Evolutionary conservation across 2,797 vertebrate species (phyloP).

Genomic region (Sphenodon punctatus): DNA sequence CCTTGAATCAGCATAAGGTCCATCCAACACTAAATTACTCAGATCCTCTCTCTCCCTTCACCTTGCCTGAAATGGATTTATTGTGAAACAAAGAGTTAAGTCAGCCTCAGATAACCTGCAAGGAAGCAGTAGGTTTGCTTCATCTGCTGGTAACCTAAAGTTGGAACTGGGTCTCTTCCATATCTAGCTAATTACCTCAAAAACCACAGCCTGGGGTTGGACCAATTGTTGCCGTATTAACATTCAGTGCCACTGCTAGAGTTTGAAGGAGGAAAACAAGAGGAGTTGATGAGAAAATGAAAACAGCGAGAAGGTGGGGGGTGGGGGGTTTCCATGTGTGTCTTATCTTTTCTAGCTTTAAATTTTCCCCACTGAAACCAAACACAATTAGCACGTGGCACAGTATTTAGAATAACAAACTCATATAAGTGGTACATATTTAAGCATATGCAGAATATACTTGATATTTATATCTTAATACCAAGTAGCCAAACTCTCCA

Average conservation of each 20-base stretch:
- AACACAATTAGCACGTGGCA: background rate
- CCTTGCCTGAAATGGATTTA: background rate
- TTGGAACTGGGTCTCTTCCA: background rate
- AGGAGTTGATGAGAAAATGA: background rate
- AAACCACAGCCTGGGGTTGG: background rate
- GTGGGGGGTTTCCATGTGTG: background rate
- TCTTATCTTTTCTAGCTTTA: background rate
- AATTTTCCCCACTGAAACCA: background rate
- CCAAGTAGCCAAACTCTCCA: background rate
- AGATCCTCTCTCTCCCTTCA: background rate
- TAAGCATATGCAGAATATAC: background rate
- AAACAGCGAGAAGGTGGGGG: background rate
- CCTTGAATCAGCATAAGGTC: background rate
- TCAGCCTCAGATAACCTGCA: background rate
- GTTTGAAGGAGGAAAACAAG: background rate
- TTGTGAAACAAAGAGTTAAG: constrained; percentile 18
- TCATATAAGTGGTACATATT: background rate
- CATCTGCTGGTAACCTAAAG: background rate
- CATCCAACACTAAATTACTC: background rate
- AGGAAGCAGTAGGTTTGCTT: background rate
- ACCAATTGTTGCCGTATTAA: background rate
- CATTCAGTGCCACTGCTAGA: background rate
- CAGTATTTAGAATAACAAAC: too few relatives aligned
- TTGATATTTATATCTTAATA: background rate
- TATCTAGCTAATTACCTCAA: constrained; percentile 14